Base-by-base conservation (phyloP, 1,140 invertebrate species). In the Drosophila triauraria region DNA sequence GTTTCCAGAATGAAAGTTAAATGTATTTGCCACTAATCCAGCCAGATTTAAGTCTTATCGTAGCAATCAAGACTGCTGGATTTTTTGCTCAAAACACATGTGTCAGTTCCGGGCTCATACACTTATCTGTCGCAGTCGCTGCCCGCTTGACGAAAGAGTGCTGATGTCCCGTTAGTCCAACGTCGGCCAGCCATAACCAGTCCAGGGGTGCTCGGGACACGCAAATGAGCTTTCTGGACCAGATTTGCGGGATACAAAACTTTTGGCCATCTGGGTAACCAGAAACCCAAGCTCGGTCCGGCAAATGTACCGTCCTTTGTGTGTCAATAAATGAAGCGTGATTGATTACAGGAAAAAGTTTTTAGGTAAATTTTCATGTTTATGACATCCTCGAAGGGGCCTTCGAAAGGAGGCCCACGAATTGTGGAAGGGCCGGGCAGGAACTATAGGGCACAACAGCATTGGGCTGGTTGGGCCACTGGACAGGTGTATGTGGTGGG, bases 321-420 rank as follows among this genome's bases (percentile, higher is more conserved):
- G 72, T 84, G 85, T 88, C 85, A 90, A 90, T 88, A 88, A 88
- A 88, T 88, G 85, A 84, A 84, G 84, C 81, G 84, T 88, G 85
- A 88, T 88, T 88, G 84, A 88, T 90, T 88, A 88, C 85, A 70
- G 71, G 80, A 75, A 58, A 86, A 90, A 90, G 74, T 84, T 90
- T 86, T 83, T 68, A 58, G 71, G 67, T 44, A 84, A 84, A 80
- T 77, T 61, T 64, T 61, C 61, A 61, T 83, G 67, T 74, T 86
- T 86, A 79, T 76, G 75, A 81, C 69, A 75, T 42, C 50, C 23
- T 15, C 23, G 64, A 43, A 23, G 47, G 61, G 30, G n/a, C 7
- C 12, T n/a, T 10, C 10, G 15, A 13, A 20, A n/a, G 59, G 44
- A 35, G 40, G 13, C 35, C 15, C 27, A 15, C 15, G 27, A 27